Evolutionary conservation across 1,140 invertebrate genomes (phyloP), one percentile per base, ranked within the genome.

Genomic region (Macrosteles quadrilineatus): DNA sequence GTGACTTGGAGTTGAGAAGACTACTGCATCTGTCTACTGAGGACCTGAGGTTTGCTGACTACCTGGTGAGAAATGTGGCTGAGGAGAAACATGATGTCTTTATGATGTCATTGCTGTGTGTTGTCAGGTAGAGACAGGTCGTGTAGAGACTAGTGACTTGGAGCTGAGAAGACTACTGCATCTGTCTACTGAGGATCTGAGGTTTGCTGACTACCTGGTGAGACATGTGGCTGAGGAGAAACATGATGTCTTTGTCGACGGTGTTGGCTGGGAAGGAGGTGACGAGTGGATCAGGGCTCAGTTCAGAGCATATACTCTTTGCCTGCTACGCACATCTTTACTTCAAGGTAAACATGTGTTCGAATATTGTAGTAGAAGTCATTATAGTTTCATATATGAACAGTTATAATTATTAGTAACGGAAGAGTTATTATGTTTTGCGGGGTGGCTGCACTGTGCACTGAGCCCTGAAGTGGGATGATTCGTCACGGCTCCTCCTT

Each of bases 261-360:
- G 90, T 0, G 90, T 93, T 57, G 90, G 88, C 32, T 95, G 91
- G 91, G 93, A 96, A 83, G 95, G 95, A 19, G 92, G 93, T 29
- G 94, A 97, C 78, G 92, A 96, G 75, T 99, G 97, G 98, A 91
- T 99, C 45, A 83, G 97, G 73, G 89, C 94, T 43, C 97, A 99
- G 79, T 98, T 99, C 81, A 89, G 91, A 74, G 88, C 91, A 57
- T 99, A 99, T 80, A 85, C 98, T 45, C 83, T 97, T 69, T 94
- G 93, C 74, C 82, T 99, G 32, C 77, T 99, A 67, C 85, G 92
- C 71, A 94, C 93, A 21, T 91, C 91, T 21, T 81, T 94, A 63
- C 83, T 91, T 69, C 87, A 88, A 79, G 92, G 90, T 91, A 81
- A 77, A 17, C 72, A 71, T n/a, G 53, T 45, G 30, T 50, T 31